These are phyloP conservation scores for Luscinia megarhynchos DNA, from an alignment of 2,797 vertebrate genomes.

Conservation along the genomic window DNA sequence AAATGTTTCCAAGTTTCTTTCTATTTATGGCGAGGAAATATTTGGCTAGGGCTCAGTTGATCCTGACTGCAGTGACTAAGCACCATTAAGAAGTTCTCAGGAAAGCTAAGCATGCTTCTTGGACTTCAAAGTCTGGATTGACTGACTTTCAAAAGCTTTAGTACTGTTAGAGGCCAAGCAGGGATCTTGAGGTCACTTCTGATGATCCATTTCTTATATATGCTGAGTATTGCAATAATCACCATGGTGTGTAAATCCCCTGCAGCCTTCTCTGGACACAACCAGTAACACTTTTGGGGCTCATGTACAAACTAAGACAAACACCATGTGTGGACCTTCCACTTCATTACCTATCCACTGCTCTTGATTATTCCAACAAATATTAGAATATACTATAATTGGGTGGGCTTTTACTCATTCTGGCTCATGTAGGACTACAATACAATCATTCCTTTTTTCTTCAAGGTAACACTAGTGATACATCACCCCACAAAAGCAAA, in stretches of 20 bases:
- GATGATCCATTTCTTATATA: background rate
- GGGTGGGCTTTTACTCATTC: background rate
- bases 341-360: background rate
- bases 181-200: background rate
- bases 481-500: background rate
- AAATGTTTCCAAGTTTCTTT: conserved; percentile 22
- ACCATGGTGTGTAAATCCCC: background rate
- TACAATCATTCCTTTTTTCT: background rate
- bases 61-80: conserved; percentile 61
- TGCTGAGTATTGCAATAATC: background rate
- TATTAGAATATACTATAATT: background rate
- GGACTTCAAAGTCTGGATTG: conserved; percentile 28
- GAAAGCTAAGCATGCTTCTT: conserved; percentile 3
- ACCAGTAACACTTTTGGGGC: background rate
- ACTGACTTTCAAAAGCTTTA: conserved; percentile 24
- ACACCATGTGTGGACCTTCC: background rate
- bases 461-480: background rate
- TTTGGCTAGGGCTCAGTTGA: conserved; percentile 14
- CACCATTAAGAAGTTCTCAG: conserved; percentile 35
- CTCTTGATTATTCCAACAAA: background rate
- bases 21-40: conserved; percentile 33
- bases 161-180: background rate
- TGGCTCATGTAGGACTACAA: accelerated
- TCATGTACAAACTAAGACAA: background rate
- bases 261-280: background rate